Percentiles rank a stretch among this genome's conserved stretches.
phyloP scores from a whole-genome alignment of 2,888 invertebrate genomes.

The Microctonus brassicae region DNA sequence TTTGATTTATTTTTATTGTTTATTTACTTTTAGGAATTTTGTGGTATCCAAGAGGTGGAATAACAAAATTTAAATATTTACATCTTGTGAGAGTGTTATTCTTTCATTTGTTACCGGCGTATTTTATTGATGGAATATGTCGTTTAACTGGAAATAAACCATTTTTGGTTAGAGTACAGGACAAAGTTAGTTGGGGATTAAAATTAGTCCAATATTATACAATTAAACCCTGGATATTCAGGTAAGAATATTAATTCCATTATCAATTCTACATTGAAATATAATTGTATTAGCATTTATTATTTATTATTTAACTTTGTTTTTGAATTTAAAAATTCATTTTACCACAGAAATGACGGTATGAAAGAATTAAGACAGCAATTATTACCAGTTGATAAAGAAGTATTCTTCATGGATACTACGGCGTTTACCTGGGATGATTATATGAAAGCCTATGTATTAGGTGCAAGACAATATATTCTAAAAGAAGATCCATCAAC shows the following conservation, averaged over 20 bases:
- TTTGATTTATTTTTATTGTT: no score
- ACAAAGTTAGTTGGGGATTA: constrained; percentile 75
- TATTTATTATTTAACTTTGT: no score
- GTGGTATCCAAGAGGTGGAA: constrained; percentile 75
- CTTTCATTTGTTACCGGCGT: constrained; percentile 83
- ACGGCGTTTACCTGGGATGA: constrained; percentile 75
- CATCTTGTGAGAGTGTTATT: constrained; percentile 79
- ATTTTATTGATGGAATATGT: constrained; percentile 80
- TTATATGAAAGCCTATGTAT: constrained; percentile 80
- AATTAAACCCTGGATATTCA: constrained; percentile 84
- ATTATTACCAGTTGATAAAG: constrained; percentile 62
- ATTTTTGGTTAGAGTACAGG: constrained; percentile 79
- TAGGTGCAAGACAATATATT: constrained; percentile 87
- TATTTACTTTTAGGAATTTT: constrained; percentile 55
- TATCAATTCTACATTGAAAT: no score
- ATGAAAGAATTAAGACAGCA: constrained; percentile 50
- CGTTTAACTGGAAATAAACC: constrained; percentile 79
- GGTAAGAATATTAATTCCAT: constrained; percentile 53
- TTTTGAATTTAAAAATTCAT: background rate
- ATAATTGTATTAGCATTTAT: no score
- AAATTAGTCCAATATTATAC: constrained; percentile 84
- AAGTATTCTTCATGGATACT: constrained; percentile 70
- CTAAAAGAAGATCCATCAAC: constrained; percentile 86
- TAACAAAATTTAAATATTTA: constrained; percentile 77
- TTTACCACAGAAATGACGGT: constrained; percentile 56